Base-by-base conservation (phyloP, 2,888 invertebrate genomes). In the Cyrtodaria siliqua region DNA sequence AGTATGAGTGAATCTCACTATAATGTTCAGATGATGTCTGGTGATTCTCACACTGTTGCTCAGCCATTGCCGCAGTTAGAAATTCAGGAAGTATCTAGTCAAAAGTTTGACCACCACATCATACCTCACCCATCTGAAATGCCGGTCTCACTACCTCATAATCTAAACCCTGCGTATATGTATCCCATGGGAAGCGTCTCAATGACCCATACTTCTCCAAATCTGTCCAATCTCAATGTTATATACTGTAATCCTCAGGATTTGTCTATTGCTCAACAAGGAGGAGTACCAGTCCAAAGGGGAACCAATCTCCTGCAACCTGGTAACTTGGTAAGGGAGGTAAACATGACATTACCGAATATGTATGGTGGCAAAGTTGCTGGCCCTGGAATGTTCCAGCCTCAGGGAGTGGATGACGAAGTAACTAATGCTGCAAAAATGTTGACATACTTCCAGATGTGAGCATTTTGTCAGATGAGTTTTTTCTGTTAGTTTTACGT, bases 371-470 rank as follows among this genome's bases (percentile, higher is more conserved):
- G 29, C 18, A 61, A 49, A 23, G 50, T 49, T 27, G 27, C 23
- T 23, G 26, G 16, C 44, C 61, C 49, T 49, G 29, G 18, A 14
- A 3, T 49, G 61, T 61, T 61, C 49, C 50, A 61, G n/a, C 50
- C 47, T 26, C 50, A 49, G n/a, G 27, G 33, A 26, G 29, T 27
- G 14, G 60, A 60, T 27, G 27, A 42, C 12, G 60, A 50, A 27
- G 61, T 61, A 1, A 33, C 49, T 8, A 29, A 20, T 33, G 61
- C 27, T 8, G 18, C 61, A 14, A 61, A 61, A 16, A 61, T 49
- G 33, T 20, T 61, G 29, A 50, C 61, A 29, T 61, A 61, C 23
- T 47, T 50, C 18, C 61, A 61, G 49, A 61, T 61, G 33, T 61
- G 44, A 44, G 20, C 3, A 44, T 9, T 16, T 9, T 20, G 20